These are phyloP conservation scores for Acrocyrtus sp. DNA, from an alignment of 2,888 invertebrate genomes.

Conservation along the genomic window DNA sequence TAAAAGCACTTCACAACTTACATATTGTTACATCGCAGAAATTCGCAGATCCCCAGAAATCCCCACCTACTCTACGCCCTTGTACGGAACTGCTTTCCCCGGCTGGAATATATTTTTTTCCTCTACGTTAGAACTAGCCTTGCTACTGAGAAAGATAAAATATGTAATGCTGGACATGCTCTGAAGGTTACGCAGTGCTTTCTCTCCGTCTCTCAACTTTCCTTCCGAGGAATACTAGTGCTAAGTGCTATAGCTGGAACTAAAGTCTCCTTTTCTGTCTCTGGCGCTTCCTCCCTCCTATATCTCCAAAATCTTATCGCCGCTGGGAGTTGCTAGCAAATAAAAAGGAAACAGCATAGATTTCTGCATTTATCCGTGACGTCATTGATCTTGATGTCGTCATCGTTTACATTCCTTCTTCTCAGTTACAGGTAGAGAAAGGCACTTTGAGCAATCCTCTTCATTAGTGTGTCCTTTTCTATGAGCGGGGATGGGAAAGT, in stretches of 20 bases:
- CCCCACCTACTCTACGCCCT: conserved; percentile 43
- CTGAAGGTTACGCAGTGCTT: conserved; percentile 1
- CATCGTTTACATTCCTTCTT: conserved; percentile 23
- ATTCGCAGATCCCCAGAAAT: not conserved
- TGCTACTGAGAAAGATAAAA: not conserved
- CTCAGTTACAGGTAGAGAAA: too few relatives aligned
- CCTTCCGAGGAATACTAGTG: too few relatives aligned
- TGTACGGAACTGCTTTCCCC: conserved; percentile 44
- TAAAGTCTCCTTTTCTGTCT: too few relatives aligned
- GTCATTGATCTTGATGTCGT: conserved; percentile 54
- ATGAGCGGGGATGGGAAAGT: too few relatives aligned
- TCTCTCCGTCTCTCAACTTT: too few relatives aligned
- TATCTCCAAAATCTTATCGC: not conserved
- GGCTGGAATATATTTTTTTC: not conserved
- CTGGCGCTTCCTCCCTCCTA: not conserved
- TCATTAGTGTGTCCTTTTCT: too few relatives aligned
- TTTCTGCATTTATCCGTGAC: conserved; percentile 45
- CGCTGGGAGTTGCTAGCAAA: not conserved
- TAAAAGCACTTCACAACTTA: not conserved
- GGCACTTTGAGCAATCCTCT: too few relatives aligned
- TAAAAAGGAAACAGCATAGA: not conserved
- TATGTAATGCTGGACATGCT: too few relatives aligned
- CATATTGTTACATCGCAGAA: not conserved
- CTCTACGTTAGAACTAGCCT: not conserved
- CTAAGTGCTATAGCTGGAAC: too few relatives aligned